These are phyloP conservation scores for Vultur gryphus DNA, from an alignment of 2,797 vertebrate species.

Conservation along the genomic window DNA sequence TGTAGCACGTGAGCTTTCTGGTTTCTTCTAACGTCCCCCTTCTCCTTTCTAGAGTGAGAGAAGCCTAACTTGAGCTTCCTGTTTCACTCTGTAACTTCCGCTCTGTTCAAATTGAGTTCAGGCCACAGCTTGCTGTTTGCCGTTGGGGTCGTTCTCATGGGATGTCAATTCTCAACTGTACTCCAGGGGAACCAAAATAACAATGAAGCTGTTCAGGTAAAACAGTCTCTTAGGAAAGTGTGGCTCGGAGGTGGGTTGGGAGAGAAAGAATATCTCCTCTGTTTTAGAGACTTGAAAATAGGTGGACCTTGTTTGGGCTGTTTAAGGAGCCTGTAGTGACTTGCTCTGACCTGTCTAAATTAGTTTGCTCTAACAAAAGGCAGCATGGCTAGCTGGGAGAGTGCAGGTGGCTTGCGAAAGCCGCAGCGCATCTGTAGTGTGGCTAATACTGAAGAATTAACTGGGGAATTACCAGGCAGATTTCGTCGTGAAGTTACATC, in stretches of 20 bases:
- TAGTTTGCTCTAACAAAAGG: background rate
- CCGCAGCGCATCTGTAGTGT: background rate
- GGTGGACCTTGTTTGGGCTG: background rate
- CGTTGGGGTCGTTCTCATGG: background rate
- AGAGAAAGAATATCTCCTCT: background rate
- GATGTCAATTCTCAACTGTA: background rate
- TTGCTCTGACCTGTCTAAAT: background rate
- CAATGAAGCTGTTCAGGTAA: conserved; percentile 58
- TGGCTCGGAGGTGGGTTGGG: background rate
- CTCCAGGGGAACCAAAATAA: conserved; percentile 7
- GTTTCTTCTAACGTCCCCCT: background rate
- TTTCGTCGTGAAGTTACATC: background rate
- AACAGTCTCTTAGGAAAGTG: background rate
- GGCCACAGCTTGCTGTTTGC: background rate
- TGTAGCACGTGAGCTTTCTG: background rate
- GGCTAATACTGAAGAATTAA: background rate
- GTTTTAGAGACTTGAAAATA: background rate
- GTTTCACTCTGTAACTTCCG: conserved; percentile 40
- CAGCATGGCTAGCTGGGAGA: background rate
- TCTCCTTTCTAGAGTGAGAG: conserved; percentile 30
- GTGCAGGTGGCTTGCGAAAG: background rate
- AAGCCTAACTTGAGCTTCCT: conserved; percentile 46
- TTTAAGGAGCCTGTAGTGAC: background rate
- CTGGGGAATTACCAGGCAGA: background rate
- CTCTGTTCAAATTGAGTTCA: background rate